Evolutionary conservation across 1,140 invertebrate species (phyloP).

Genomic region (Cydia splendana): DNA sequence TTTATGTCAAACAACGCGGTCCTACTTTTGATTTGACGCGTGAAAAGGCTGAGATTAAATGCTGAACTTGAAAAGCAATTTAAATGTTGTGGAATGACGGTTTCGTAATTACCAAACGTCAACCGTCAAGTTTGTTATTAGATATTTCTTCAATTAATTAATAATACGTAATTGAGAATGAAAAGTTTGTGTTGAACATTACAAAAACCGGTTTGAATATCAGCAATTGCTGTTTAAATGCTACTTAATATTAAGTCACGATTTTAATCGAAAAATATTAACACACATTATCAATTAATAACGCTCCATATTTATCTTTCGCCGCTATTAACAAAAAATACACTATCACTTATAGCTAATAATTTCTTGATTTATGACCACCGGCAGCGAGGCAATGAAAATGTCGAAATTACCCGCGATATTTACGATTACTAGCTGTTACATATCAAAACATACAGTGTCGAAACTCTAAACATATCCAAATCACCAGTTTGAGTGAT

Average conservation of each 20-base stretch:
- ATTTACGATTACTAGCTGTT: constrained; percentile 56
- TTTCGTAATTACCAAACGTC: not conserved
- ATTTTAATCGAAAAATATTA: constrained; percentile 1
- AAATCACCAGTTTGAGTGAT: constrained; percentile 39
- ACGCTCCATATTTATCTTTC: constrained; percentile 26
- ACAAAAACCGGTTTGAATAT: not conserved
- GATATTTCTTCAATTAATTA: not conserved
- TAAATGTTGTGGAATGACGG: not conserved
- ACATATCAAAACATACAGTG: constrained; percentile 59
- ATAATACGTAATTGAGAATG: not conserved
- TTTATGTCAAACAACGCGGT: constrained; percentile 10
- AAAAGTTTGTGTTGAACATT: not conserved
- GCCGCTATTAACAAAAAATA: not conserved
- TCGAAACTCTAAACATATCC: constrained; percentile 56
- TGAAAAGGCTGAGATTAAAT: not conserved
- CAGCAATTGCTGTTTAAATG: not conserved
- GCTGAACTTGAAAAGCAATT: not conserved
- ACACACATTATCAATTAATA: constrained; percentile 13
- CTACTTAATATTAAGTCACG: constrained; percentile 18
- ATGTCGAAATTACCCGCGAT: constrained; percentile 44
- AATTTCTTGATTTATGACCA: constrained; percentile 47
- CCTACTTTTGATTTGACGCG: not conserved
- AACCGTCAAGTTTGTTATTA: not conserved
- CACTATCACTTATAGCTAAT: constrained; percentile 36
- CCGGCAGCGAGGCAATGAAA: constrained; percentile 53